Evolutionary conservation across 1,140 invertebrate species (phyloP).

Genomic region (Drosophila seguyi): DNA sequence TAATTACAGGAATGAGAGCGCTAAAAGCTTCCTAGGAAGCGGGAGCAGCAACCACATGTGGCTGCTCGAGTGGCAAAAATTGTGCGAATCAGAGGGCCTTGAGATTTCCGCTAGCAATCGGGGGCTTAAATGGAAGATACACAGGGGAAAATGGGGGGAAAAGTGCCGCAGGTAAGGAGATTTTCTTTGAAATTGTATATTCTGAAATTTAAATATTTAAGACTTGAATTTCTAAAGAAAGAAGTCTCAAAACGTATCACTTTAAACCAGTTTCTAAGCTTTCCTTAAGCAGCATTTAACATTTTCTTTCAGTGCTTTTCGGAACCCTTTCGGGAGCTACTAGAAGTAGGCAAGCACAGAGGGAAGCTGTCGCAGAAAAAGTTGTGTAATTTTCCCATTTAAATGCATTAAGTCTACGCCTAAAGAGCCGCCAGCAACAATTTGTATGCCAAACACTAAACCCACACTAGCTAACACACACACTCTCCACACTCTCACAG

Average conservation of each 20-base stretch:
- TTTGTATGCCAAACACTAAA: conserved; percentile 56
- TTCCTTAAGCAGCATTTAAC: neutral
- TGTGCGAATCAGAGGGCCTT: conserved; percentile 38
- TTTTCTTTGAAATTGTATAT: no score
- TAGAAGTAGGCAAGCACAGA: conserved; percentile 8
- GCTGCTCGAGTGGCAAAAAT: conserved; percentile 42
- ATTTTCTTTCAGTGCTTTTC: neutral
- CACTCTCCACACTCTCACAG: neutral
- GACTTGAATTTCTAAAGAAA: no score
- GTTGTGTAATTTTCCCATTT: conserved; percentile 69
- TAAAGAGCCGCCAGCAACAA: conserved; percentile 59
- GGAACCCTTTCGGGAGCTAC: conserved; percentile 28
- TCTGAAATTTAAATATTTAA: no score
- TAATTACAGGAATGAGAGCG: conserved; percentile 51
- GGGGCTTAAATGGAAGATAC: conserved; percentile 14
- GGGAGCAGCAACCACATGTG: conserved; percentile 27
- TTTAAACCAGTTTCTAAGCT: neutral
- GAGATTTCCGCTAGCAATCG: conserved; percentile 48
- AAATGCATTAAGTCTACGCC: conserved; percentile 70
- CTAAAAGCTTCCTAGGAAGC: conserved; percentile 34
- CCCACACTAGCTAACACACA: conserved; percentile 27
- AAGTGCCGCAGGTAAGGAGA: no score
- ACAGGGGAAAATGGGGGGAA: neutral
- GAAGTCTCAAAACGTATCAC: no score
- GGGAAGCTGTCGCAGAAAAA: conserved; percentile 31